Percentiles rank a stretch among this genome's conserved stretches.
Evolutionary conservation across 2,888 invertebrate genomes (phyloP).

Genomic region (Acleris cristana): DNA sequence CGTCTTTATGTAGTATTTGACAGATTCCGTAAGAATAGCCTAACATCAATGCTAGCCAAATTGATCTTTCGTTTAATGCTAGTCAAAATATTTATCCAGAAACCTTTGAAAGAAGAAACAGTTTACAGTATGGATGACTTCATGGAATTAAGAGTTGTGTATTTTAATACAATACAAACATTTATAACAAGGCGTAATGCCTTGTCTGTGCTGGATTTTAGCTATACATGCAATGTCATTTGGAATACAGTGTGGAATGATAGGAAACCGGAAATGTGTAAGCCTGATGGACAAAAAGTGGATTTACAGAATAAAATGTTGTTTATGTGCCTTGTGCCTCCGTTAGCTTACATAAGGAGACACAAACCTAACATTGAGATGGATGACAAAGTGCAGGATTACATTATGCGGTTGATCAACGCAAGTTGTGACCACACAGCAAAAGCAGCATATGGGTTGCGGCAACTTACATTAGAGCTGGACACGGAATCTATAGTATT

Average conservation of each 20-base stretch:
- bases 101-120: constrained; percentile 59
- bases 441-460: constrained; percentile 83
- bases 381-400: constrained; percentile 84
- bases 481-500: constrained; percentile 73
- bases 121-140: constrained; percentile 65
- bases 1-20: constrained; percentile 66
- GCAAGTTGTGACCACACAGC: constrained; percentile 86
- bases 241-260: constrained; percentile 59
- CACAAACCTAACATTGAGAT: constrained; percentile 47
- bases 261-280: constrained; percentile 48
- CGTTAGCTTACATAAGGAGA: constrained; percentile 68
- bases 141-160: constrained; percentile 60
- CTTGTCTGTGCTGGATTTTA: constrained; percentile 61
- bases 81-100: constrained; percentile 61
- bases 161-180: constrained; percentile 62
- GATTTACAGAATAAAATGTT: constrained; percentile 85
- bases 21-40: constrained; percentile 71
- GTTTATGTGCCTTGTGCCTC: constrained; percentile 85
- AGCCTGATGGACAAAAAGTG: constrained; percentile 51
- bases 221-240: constrained; percentile 63
- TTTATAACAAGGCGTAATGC: constrained; percentile 61
- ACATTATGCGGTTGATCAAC: constrained; percentile 84
- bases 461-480: constrained; percentile 79
- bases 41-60: constrained; percentile 75
- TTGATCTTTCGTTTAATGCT: constrained; percentile 74